These are phyloP conservation scores for Hylaea fasciaria DNA, from an alignment of 2,888 invertebrate species.

Conservation along the genomic window DNA sequence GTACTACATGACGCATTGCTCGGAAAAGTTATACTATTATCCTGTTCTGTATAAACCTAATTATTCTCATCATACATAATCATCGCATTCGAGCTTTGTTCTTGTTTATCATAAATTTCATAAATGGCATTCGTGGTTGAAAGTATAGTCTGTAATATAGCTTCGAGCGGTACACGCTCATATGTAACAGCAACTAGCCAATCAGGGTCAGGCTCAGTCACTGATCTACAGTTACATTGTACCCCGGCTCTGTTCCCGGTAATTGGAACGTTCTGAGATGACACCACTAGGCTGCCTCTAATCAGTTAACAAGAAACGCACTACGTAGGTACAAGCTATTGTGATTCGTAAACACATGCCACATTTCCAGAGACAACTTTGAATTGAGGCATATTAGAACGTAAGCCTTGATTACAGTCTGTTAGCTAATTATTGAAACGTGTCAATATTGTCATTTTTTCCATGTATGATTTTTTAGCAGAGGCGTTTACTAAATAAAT, in stretches of 20 bases:
- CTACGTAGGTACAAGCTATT: constrained; percentile 72
- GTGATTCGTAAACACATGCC: constrained; percentile 65
- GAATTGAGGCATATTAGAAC: constrained; percentile 2
- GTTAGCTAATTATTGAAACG: background rate
- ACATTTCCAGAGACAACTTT: constrained; percentile 47
- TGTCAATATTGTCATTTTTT: too few relatives aligned
- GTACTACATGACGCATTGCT: too few relatives aligned
- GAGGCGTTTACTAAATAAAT: too few relatives aligned
- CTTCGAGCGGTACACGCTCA: background rate
- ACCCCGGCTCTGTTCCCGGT: constrained; percentile 61
- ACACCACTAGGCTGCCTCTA: constrained; percentile 81
- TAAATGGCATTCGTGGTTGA: too few relatives aligned
- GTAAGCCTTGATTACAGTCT: background rate
- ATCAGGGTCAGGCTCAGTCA: background rate
- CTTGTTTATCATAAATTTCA: too few relatives aligned
- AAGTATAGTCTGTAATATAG: background rate
- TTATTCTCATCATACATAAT: too few relatives aligned
- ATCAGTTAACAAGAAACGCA: constrained; percentile 83
- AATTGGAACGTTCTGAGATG: constrained; percentile 85
- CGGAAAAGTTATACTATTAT: too few relatives aligned
- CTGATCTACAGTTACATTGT: constrained; percentile 17
- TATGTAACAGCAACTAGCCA: background rate
- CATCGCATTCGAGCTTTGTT: too few relatives aligned
- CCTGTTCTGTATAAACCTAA: too few relatives aligned
- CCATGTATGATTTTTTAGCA: too few relatives aligned